phyloP scores from a whole-genome alignment of 2,888 invertebrate species.

The Nomada goodeniana region DNA sequence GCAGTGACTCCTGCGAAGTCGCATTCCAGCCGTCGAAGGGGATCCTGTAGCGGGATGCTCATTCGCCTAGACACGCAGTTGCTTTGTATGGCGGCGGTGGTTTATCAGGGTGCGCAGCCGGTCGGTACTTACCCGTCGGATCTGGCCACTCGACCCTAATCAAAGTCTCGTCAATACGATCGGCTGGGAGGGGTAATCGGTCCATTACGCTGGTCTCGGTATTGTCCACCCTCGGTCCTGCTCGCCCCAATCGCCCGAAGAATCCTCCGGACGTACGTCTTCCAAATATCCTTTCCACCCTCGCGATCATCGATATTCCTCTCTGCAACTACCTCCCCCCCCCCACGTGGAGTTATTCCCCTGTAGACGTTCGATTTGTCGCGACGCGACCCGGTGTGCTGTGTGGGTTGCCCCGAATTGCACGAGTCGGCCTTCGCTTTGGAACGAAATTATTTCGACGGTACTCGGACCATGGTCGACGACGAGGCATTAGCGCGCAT shows the following conservation, averaged over 20 bases:
- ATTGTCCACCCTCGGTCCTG: constrained; percentile 79
- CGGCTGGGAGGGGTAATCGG: constrained; percentile 83
- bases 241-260: constrained; percentile 54
- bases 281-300: constrained; percentile 67
- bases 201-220: constrained; percentile 82
- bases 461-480: too few species aligned
- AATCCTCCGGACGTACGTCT: constrained; percentile 63
- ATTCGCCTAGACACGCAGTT: constrained; percentile 49
- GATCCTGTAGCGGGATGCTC: constrained; percentile 39
- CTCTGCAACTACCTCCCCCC: neutral
- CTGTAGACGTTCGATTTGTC: constrained; percentile 37
- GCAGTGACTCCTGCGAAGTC: constrained; percentile 46
- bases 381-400: neutral
- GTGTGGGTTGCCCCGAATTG: too few species aligned
- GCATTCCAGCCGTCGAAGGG: constrained; percentile 14
- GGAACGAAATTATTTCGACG: too few species aligned
- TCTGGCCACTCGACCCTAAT: constrained; percentile 84
- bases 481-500: too few species aligned
- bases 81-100: constrained; percentile 61
- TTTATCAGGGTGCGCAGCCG: constrained; percentile 74
- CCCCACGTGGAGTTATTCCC: constrained; percentile 29
- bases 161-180: constrained; percentile 84
- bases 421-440: too few species aligned
- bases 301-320: constrained; percentile 38
- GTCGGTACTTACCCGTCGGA: constrained; percentile 81